A percentile compares a stretch with the other conserved stretches of the same genome.
These are phyloP conservation scores for Tokudaia tokunoshimensis DNA, from an alignment of 2,797 vertebrate species.

Conservation along the genomic window DNA sequence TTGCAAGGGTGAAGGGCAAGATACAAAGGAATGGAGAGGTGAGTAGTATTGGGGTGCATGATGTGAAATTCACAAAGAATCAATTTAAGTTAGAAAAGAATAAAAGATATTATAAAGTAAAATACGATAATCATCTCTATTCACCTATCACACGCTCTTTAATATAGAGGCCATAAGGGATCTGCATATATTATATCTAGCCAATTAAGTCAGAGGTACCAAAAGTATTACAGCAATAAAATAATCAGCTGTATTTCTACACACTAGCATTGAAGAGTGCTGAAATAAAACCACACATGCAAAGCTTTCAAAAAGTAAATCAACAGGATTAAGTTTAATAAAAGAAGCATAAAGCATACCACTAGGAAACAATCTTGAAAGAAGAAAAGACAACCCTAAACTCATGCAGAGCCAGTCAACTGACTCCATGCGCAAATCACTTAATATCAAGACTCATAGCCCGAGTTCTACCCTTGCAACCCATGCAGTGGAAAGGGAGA, in stretches of 20 bases:
- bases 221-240: neutral
- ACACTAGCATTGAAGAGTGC: neutral
- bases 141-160: neutral
- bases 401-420: neutral
- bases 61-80: neutral
- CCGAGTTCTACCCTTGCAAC: neutral
- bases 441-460: neutral
- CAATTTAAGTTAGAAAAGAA: neutral
- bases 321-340: slow-evolving; percentile 30
- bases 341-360: neutral
- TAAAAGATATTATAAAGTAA: neutral
- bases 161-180: slow-evolving; percentile 4
- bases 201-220: neutral
- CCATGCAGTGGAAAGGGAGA: too few relatives aligned
- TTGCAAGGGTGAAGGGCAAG: neutral
- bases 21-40: neutral
- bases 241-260: neutral
- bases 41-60: neutral
- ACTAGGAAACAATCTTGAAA: too few relatives aligned
- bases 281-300: slow-evolving; percentile 33
- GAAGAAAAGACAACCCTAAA: neutral
- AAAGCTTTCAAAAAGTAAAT: slow-evolving; percentile 4
- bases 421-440: neutral
- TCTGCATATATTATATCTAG: neutral
- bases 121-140: neutral